These are phyloP conservation scores for Drosophila serrata DNA, from an alignment of 1,140 invertebrate genomes.

Conservation along the genomic window DNA sequence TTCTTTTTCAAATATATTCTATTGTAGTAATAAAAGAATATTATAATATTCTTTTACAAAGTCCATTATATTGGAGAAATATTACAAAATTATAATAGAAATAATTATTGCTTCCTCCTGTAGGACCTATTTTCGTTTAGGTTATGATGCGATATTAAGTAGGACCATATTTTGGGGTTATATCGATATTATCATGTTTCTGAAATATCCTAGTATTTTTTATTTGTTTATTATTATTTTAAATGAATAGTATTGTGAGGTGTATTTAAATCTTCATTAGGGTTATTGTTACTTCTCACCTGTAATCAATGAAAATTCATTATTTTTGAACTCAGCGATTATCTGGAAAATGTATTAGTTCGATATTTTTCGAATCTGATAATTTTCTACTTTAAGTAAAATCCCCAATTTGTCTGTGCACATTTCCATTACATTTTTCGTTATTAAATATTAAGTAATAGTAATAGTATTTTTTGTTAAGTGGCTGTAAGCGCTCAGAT, in stretches of 20 bases:
- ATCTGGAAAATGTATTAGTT: too few species aligned
- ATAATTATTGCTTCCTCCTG: background rate
- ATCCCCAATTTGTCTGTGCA: background rate
- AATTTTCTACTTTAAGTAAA: background rate
- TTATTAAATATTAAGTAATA: background rate
- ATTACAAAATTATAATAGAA: background rate
- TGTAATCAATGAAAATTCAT: background rate
- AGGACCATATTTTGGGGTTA: too few species aligned
- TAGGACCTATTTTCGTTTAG: too few species aligned
- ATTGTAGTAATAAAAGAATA: too few species aligned
- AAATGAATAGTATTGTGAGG: too few species aligned
- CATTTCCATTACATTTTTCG: background rate
- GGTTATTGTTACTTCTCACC: background rate
- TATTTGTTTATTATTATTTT: background rate
- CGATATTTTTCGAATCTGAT: background rate
- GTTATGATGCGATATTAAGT: background rate
- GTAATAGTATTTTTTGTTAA: slow-evolving; percentile 12
- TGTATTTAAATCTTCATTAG: too few species aligned
- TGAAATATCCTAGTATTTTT: too few species aligned
- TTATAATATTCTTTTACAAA: too few species aligned
- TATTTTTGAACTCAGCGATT: too few species aligned
- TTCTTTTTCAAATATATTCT: too few species aligned
- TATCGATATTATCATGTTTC: background rate
- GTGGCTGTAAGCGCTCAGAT: slow-evolving; percentile 25
- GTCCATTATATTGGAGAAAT: too few species aligned